A percentile compares a stretch with the other conserved stretches of the same genome.
phyloP scores from a whole-genome alignment of 2,113 vertebrate species.

The Pygoscelis adeliae region DNA sequence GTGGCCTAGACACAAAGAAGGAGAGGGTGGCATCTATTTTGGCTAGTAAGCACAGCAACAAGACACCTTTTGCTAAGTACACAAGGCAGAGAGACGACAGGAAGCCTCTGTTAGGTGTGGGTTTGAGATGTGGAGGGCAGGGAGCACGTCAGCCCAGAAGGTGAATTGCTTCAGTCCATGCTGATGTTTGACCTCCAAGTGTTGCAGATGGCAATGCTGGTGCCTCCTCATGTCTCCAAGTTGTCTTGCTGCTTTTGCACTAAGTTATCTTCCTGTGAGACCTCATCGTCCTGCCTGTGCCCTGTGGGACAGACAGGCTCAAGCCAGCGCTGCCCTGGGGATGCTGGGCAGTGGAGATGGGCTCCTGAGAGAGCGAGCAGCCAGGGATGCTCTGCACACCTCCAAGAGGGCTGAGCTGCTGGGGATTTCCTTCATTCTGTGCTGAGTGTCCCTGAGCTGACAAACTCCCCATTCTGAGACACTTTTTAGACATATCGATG shows the following conservation, averaged over 20 bases:
- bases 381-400: neutral
- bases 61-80: neutral
- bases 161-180: neutral
- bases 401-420: neutral
- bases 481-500: neutral
- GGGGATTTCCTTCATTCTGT: neutral
- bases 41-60: neutral
- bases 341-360: rapidly evolving
- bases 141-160: neutral
- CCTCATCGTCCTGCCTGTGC: neutral
- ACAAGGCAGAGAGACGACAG: neutral
- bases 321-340: neutral
- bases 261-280: neutral
- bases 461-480: neutral
- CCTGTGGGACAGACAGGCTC: neutral
- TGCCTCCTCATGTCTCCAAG: neutral
- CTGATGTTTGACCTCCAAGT: neutral
- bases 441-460: neutral
- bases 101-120: neutral
- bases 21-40: neutral
- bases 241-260: neutral
- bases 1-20: neutral
- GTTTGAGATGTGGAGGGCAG: neutral
- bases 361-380: rapidly evolving
- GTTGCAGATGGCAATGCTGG: neutral